phyloP scores from a whole-genome alignment of 2,888 invertebrate genomes.

The Lycia hirtaria region DNA sequence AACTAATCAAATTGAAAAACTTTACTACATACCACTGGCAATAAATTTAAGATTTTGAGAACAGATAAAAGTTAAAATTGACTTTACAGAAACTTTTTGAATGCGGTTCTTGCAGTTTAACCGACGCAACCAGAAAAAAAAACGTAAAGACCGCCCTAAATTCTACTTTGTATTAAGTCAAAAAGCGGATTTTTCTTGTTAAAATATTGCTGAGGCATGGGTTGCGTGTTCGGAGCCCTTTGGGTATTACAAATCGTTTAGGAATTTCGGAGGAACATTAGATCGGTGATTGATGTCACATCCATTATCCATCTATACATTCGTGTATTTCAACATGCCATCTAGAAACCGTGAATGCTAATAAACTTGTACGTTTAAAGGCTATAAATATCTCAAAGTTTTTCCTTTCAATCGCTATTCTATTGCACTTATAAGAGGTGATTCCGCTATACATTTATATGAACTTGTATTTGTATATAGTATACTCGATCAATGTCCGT shows the following conservation, averaged over 20 bases:
- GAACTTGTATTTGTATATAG: background rate
- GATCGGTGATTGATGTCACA: constrained; percentile 48
- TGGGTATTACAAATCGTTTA: constrained; percentile 50
- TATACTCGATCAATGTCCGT: background rate
- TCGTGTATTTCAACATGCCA: constrained; percentile 33
- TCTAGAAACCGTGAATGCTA: constrained; percentile 15
- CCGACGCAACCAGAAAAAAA: constrained; percentile 15
- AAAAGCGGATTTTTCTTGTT: constrained; percentile 40
- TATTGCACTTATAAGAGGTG: background rate
- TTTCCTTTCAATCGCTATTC: background rate
- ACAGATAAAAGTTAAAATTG: background rate
- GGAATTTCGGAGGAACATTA: constrained; percentile 43
- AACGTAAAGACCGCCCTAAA: constrained; percentile 10
- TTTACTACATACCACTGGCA: no score
- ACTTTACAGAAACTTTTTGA: background rate
- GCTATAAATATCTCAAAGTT: constrained; percentile 14
- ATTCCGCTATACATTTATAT: background rate
- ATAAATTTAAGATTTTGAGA: background rate
- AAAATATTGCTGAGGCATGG: constrained; percentile 36
- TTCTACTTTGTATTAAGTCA: constrained; percentile 14
- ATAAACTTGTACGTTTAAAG: constrained; percentile 16
- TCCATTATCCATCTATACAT: constrained; percentile 43
- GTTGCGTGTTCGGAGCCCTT: constrained; percentile 51
- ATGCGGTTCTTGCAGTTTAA: constrained; percentile 9
- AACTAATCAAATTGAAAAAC: no score